Conservation (phyloP, 2,797 vertebrate genomes). For the Capromys pilorides region DNA sequence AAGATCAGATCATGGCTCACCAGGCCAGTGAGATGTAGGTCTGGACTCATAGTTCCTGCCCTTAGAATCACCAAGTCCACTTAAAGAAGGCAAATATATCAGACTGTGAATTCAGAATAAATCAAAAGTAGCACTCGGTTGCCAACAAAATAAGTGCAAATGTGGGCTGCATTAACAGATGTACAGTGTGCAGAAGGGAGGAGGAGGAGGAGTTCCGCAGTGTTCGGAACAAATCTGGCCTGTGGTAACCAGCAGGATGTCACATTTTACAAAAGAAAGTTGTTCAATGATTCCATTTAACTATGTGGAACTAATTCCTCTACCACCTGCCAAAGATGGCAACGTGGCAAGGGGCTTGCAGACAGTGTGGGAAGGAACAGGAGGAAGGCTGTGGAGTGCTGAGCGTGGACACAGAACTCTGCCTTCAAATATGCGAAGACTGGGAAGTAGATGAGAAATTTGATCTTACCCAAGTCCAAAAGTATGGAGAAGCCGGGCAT, state of each 20-base stretch:
- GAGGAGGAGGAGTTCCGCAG: too few relatives aligned
- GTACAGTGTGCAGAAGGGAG: background rate
- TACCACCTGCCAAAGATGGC: background rate
- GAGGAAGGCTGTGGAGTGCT: rapidly evolving
- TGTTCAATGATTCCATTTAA: background rate
- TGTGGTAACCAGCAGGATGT: background rate
- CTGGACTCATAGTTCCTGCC: background rate
- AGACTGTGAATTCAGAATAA: background rate
- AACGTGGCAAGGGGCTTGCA: background rate
- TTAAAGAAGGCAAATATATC: background rate
- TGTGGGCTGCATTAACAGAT: slow-evolving; percentile 56
- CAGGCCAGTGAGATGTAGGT: background rate
- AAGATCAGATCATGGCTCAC: background rate
- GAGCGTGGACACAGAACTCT: background rate
- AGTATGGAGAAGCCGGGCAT: background rate
- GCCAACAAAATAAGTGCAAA: background rate
- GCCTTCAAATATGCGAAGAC: background rate
- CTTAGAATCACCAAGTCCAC: background rate
- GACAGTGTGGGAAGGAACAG: background rate
- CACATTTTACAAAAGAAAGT: background rate
- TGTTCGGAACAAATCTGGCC: slow-evolving; percentile 50
- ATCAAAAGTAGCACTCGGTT: background rate
- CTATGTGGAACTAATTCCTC: too few relatives aligned
- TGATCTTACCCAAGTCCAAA: slow-evolving; percentile 10
- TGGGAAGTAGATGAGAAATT: background rate